Base-by-base conservation (phyloP, 2,888 invertebrate species). In the Pandemis corylana region DNA sequence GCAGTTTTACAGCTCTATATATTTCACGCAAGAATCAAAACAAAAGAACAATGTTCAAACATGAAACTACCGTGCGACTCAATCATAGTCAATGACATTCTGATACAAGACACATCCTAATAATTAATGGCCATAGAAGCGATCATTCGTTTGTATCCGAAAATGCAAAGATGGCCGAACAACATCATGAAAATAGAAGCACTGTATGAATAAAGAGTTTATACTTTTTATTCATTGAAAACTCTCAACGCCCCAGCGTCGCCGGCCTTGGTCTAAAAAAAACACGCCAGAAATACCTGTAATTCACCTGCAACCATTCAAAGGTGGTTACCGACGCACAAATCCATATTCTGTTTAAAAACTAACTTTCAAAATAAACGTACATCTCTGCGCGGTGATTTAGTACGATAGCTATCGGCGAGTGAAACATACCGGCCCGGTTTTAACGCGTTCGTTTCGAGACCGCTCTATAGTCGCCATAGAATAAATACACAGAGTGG, bases 341-440 rank as follows among this genome's bases (percentile, higher is more conserved):
- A 74, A 71, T 74, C 76, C 74, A 74, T 77, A 80, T 77, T 79
- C 77, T 80, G 79, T 80, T 81, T 80, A 77, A 80, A 80, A 80
- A 78, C 77, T 80, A 80, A 76, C 77, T 82, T 87, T 88, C 81
- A 84, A 88, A 89, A 90, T 88, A 89, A 86, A 85, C 87, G 82
- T 81, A 49, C 56, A 49, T 51, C 71, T 79, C 78, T 80, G 80
- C 77, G 77, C 76, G 78, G 89, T 90, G 90, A 93, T 93, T 93
- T 92, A 93, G 83, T 86, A 83, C 83, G 85, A 86, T 87, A 84
- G 88, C 85, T 82, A 80, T 82, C 83, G 89, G 79, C 81, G 91
- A 93, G 86, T 92, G 93, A 94, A 83, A 88, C 81, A 89, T 84
- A 84, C 87, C 93, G 93, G 92, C 42, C 70, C 59, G 66, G 70